Evolutionary conservation across 2,888 invertebrate species (phyloP).

Genomic region (Ceraclea dissimilis): DNA sequence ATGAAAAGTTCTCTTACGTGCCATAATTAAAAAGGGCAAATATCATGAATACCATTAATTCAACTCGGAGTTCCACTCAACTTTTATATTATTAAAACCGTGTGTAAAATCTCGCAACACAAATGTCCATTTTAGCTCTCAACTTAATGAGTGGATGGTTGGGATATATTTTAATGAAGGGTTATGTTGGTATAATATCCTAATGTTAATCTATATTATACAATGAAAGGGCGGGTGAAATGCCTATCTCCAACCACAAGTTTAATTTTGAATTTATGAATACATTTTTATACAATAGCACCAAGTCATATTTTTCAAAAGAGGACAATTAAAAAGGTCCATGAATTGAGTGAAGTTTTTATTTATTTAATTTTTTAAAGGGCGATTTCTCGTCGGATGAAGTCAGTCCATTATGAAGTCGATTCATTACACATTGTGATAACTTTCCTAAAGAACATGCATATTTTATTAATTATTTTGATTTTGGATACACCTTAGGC

Average conservation of each 20-base stretch:
- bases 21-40: not conserved
- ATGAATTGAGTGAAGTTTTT: not conserved
- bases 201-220: slow-evolving; percentile 5
- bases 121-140: slow-evolving; percentile 7
- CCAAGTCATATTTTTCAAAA: not conserved
- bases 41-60: not conserved
- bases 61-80: not conserved
- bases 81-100: slow-evolving; percentile 1
- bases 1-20: not conserved
- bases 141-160: slow-evolving; percentile 9
- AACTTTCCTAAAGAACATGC: no score
- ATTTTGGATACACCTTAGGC: no score
- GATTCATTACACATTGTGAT: no score
- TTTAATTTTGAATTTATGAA: slow-evolving; percentile 1
- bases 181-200: slow-evolving; percentile 4
- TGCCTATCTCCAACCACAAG: not conserved
- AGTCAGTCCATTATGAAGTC: no score
- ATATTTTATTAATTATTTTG: no score
- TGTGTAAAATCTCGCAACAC: slow-evolving; percentile 1
- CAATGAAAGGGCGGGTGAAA: slow-evolving; percentile 5
- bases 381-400: not conserved
- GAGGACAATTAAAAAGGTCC: not conserved
- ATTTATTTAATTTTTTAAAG: not conserved
- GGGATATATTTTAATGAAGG: slow-evolving; percentile 10
- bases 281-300: not conserved